Evolutionary conservation across 2,797 vertebrate genomes (phyloP), one percentile per base, ranked within the genome.

Genomic region (Crocodylus rhombifer): DNA sequence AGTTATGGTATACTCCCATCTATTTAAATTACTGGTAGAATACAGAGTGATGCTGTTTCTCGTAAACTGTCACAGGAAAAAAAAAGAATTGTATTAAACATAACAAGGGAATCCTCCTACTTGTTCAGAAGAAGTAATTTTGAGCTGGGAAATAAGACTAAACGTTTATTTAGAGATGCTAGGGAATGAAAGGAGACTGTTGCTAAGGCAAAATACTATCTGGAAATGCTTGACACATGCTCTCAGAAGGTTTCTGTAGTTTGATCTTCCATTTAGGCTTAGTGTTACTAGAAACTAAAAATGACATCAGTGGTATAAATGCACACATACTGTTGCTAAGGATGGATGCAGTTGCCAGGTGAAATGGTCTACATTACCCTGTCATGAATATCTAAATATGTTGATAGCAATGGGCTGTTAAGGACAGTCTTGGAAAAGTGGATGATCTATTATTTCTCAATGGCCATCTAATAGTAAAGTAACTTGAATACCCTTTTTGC

Each of bases 221-320:
- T 94, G 83, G 96, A 97, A 96, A 94, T 84, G 91, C 62, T 51
- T 91, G 87, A 92, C 74, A 85, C 80, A 77, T 16, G 87, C 89
- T 14, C 20, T 93, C 81, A 71, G 78, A 93, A 95, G 76, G 28
- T 93, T 96, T 95, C 61, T 95, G 25, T 91, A 87, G 69, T 83
- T 64, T 93, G 64, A 92, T 97, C 86, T 96, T 96, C 91, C 80
- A 56, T 97, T 95, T 95, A 94, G 87, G 28, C 67, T 96, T 83
- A 92, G 67, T 91, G 62, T 89, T 86, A 88, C 92, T 85, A 77
- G 73, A 88, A 83, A 93, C 77, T 83, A 77, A 88, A 91, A 91
- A 92, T 91, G 58, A 84, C 73, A 94, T 84, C 84, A 95, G 64
- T 74, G 80, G 77, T 90, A 80, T 96, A 86, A 91, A 94, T 88